phyloP scores from a whole-genome alignment of 2,888 invertebrate species.

The Cepaea hortensis region DNA sequence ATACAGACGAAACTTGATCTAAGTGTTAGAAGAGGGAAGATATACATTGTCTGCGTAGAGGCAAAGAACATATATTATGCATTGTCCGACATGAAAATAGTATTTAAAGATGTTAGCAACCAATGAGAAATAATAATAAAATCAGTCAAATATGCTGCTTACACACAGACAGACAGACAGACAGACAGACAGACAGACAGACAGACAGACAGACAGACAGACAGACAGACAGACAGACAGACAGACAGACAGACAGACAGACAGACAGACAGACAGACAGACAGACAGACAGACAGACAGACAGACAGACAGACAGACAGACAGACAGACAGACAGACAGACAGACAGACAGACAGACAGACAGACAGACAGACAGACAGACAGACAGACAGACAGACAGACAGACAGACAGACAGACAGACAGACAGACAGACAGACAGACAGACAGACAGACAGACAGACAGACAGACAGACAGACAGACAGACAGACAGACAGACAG shows the following conservation, averaged over 20 bases:
- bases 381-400: conserved; percentile 7
- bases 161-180: conserved; percentile 7
- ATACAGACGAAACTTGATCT: too few relatives aligned
- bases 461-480: conserved; percentile 7
- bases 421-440: conserved; percentile 7
- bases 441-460: conserved; percentile 7
- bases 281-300: background rate
- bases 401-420: conserved; percentile 5
- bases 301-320: background rate
- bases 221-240: conserved; percentile 7
- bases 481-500: conserved; percentile 7
- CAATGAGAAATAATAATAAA: too few relatives aligned
- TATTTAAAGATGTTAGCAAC: too few relatives aligned
- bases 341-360: conserved; percentile 7
- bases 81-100: too few relatives aligned
- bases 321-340: background rate
- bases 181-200: conserved; percentile 7
- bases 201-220: conserved; percentile 7
- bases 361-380: conserved; percentile 7
- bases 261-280: conserved; percentile 7
- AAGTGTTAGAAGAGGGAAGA: too few relatives aligned
- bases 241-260: conserved; percentile 7
- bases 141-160: too few relatives aligned
- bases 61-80: too few relatives aligned
- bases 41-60: too few relatives aligned